Base-by-base conservation (phyloP, 2,113 vertebrate genomes). In the Thamnaconus septentrionalis region DNA sequence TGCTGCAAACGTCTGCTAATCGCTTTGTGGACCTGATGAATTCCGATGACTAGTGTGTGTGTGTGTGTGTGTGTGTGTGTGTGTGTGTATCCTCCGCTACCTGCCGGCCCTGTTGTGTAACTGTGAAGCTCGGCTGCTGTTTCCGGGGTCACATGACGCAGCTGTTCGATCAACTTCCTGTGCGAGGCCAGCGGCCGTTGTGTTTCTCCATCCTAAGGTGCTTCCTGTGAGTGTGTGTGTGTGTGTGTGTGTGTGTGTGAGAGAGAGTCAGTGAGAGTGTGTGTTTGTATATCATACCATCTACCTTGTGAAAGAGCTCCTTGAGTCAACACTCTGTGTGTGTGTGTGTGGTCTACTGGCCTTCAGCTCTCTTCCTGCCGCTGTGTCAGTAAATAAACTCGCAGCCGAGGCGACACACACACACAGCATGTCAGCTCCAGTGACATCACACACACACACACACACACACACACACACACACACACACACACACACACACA, bases 351-450 rank as follows among this genome's bases (percentile, higher is more conserved):
- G 59, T 9, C 48, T 56, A 57, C 62, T 64, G 78, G 85, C 86
- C 68, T 57, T 61, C 60, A 69, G 66, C 88, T 91, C 18, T 31
- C 18, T 91, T 90, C 76, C 90, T 83, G 89, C n/a, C 81, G 82
- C 87, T 85, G 18, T 31, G 87, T 86, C 88, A 87, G 64, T 92
- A 90, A 94, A 90, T 93, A 92, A 93, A 49, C 4, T 90, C 91
- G 91, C 87, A 53, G 75, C 89, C 90, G 59, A 4, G 0, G 70
- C 12, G 80, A 92, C 83, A 75, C 72, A 89, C 59, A 76, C 68
- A 73, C 61, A 69, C 86, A 88, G 88, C 86, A 78, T 91, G 79
- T 80, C 82, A 80, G 69, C 87, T 94, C 89, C 77, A 90, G 57
- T 94, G 94, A 94, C 91, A 89, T 89, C 66, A 81, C 75, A 56